A percentile compares a stretch with the other conserved stretches of the same genome.
Evolutionary conservation across 2,888 invertebrate genomes (phyloP).

Genomic region (Ormyrus rosae): DNA sequence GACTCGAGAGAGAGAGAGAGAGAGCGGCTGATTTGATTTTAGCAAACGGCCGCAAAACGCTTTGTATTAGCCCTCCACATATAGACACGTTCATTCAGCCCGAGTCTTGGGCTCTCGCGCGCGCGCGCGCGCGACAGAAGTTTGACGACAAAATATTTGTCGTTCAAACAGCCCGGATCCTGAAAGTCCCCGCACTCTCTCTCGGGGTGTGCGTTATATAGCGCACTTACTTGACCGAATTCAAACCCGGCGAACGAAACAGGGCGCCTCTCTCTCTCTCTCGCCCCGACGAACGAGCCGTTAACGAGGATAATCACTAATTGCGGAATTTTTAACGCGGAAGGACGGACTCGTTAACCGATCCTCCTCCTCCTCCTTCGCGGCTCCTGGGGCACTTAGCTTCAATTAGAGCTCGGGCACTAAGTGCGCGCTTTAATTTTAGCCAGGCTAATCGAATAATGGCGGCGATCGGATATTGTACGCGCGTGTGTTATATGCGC

Average conservation of each 20-base stretch:
- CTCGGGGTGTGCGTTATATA: no score
- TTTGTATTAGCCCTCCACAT: conserved; percentile 75
- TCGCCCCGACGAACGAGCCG: conserved; percentile 68
- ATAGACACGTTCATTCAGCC: conserved; percentile 73
- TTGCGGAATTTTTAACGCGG: conserved; percentile 64
- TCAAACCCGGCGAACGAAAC: conserved; percentile 56
- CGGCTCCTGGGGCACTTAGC: not conserved
- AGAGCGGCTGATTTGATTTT: conserved; percentile 69
- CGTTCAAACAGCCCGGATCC: conserved; percentile 74
- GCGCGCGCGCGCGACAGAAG: conserved; percentile 69
- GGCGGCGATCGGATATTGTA: not conserved
- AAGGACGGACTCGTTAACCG: conserved; percentile 66
- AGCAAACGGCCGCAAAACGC: conserved; percentile 73
- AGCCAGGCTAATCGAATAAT: not conserved
- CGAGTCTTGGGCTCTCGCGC: no score
- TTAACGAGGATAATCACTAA: conserved; percentile 74
- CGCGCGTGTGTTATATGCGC: not conserved
- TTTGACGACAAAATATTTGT: conserved; percentile 76
- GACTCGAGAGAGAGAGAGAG: not conserved
- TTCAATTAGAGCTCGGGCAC: no score
- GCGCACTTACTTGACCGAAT: not conserved
- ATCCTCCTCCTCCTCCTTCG: conserved; percentile 45
- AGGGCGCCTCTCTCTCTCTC: conserved; percentile 58
- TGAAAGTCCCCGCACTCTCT: conserved; percentile 63
- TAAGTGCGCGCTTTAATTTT: not conserved